Conservation (phyloP, 2,888 invertebrate species). For the Drosophila borborema region DNA sequence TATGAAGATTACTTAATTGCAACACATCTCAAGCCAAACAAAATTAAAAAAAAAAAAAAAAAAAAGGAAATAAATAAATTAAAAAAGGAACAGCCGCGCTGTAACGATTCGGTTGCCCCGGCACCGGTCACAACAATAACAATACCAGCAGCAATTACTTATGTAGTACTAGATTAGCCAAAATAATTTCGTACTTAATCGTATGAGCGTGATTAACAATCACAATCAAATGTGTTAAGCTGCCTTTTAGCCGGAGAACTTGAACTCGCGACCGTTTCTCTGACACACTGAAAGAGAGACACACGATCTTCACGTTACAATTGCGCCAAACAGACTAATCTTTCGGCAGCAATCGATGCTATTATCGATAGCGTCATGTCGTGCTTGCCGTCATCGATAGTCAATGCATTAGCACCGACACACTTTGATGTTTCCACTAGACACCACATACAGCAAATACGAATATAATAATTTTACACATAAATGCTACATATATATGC, state of each 20-base stretch:
- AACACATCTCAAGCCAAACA: constrained; percentile 37
- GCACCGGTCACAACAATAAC: constrained; percentile 16
- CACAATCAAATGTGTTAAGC: constrained; percentile 25
- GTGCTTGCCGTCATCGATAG: constrained; percentile 24
- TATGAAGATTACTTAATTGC: constrained; percentile 51
- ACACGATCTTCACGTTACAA: constrained; percentile 58
- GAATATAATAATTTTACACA: neutral
- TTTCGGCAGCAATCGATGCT: constrained; percentile 40
- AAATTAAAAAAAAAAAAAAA: constrained; percentile 7
- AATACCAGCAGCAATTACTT: constrained; percentile 36
- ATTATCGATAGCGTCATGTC: constrained; percentile 32
- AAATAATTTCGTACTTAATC: constrained; percentile 52
- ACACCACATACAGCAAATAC: neutral
- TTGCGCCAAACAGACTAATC: constrained; percentile 64
- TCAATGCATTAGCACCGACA: constrained; percentile 25
- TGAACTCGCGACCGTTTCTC: constrained; percentile 57
- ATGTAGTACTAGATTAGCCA: constrained; percentile 42
- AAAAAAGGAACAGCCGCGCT: neutral
- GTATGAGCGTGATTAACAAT: constrained; percentile 40
- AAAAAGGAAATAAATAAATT: constrained; percentile 1
- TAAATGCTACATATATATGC: neutral
- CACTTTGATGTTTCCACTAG: constrained; percentile 5
- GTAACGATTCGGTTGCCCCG: constrained; percentile 21
- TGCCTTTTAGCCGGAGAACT: constrained; percentile 52
- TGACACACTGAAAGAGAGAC: constrained; percentile 35